Evolutionary conservation across 2,113 vertebrate species (phyloP), one percentile per base, ranked within the genome.

Genomic region (western clawed frog (Xenopus tropicalis)): DNA sequence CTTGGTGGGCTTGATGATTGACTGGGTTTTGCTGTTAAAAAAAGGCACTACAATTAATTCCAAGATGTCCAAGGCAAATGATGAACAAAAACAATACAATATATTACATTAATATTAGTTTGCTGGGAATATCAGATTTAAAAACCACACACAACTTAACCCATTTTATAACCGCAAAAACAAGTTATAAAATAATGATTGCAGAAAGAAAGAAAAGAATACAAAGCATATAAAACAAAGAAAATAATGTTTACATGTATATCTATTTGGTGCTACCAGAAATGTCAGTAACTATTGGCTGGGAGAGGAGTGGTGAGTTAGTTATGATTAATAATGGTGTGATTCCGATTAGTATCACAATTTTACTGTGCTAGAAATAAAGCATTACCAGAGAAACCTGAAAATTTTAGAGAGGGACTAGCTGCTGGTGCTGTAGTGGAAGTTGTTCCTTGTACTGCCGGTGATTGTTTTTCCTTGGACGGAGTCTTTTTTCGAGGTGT

Each of bases 391-490:
- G 91, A 89, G 82, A 98, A 99, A 56, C 97, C 95, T 62, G 97
- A 99, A 84, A 99, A 98, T 79, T 99, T 99, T 77, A 95, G 93
- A 3, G 93, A 94, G 8, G 93, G 93, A 71, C 58, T 75, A 7
- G 86, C 74, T 0, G 87, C 84, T 72, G 88, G 83, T 0, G 86
- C 79, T 79, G 91, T 87, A 61, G 81, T 44, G 25, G 93, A 91
- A 14, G 88, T 80, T 9, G 87, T 85, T 22, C 94, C 61, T 13
- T 91, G 90, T 37, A 90, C 88, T 0, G 86, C 83, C 59, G 89
- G 79, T 65, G 93, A 95, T 78, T 93, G 63, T 78, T 96, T 98
- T 14, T 92, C 89, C 80, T 95, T 95, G 14, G 91, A 91, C 7
- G 87, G 78, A 0, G 89, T 82, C 80, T 96, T 98, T 81, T 98